Percentiles rank a stretch among this genome's conserved stretches.
Conservation (phyloP, 2,888 invertebrate genomes). For the Margaritifera margaritifera region DNA sequence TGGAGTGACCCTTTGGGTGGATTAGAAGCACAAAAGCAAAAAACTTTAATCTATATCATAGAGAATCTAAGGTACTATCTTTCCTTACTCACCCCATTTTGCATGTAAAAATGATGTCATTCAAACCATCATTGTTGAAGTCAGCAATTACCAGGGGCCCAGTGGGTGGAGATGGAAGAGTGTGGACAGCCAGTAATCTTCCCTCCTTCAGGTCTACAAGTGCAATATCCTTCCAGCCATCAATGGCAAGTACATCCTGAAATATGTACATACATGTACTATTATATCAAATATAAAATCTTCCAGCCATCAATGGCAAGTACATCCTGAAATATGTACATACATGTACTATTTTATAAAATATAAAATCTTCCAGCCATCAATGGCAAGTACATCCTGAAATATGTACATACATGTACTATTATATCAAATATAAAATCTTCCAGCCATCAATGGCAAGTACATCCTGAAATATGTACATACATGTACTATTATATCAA, state of each 20-base stretch:
- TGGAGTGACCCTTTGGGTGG: too few relatives aligned
- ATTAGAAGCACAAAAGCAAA: neutral
- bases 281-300: too few relatives aligned
- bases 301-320: constrained; percentile 61
- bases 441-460: constrained; percentile 61
- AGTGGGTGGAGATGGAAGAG: constrained; percentile 66
- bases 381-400: constrained; percentile 56
- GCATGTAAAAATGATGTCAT: constrained; percentile 67
- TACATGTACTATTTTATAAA: too few relatives aligned
- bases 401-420: constrained; percentile 13
- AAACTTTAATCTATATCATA: neutral
- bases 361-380: constrained; percentile 64
- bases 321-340: constrained; percentile 44
- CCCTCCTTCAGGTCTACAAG: constrained; percentile 66
- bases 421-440: too few relatives aligned
- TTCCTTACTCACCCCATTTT: constrained; percentile 61
- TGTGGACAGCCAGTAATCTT: constrained; percentile 60
- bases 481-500: too few relatives aligned
- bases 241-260: constrained; percentile 56
- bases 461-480: constrained; percentile 44
- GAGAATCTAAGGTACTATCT: neutral
- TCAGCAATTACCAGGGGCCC: constrained; percentile 63
- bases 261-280: constrained; percentile 13
- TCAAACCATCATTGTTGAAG: constrained; percentile 68
- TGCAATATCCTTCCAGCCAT: constrained; percentile 59